phyloP scores from a whole-genome alignment of 2,113 vertebrate genomes.

The Pygoscelis adeliae region DNA sequence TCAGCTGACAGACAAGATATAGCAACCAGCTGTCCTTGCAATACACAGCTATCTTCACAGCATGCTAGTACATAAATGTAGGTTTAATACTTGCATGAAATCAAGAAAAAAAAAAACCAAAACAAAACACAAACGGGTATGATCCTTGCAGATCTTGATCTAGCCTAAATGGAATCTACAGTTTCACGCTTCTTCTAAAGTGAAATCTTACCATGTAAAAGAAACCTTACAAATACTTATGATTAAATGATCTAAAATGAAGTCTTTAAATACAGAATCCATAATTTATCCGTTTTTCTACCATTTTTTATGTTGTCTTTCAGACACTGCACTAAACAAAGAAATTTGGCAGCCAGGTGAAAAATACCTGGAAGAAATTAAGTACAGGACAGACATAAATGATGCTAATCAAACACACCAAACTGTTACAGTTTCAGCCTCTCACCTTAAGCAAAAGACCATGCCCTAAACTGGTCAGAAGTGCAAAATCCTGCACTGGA shows the following conservation, averaged over 20 bases:
- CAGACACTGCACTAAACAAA: neutral
- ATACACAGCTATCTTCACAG: neutral
- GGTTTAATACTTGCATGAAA: neutral
- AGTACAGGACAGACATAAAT: neutral
- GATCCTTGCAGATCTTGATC: neutral
- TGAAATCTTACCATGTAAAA: neutral
- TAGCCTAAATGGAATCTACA: neutral
- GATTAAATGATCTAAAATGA: neutral
- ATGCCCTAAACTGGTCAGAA: neutral
- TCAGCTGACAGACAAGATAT: no score
- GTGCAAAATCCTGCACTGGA: neutral
- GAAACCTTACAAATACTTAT: neutral
- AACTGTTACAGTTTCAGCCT: neutral
- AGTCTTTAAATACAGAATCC: neutral
- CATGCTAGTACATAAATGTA: neutral
- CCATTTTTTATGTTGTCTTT: neutral
- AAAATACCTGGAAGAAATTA: neutral
- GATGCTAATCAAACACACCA: neutral
- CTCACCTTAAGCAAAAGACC: neutral
- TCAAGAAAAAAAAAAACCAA: neutral
- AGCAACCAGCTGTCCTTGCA: neutral
- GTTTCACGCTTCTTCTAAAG: neutral
- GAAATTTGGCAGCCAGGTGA: neutral
- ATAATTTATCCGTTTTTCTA: neutral
- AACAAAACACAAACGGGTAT: accelerated